Evolutionary conservation across 2,888 invertebrate species (phyloP).

Genomic region (Amblyteles armatorius): DNA sequence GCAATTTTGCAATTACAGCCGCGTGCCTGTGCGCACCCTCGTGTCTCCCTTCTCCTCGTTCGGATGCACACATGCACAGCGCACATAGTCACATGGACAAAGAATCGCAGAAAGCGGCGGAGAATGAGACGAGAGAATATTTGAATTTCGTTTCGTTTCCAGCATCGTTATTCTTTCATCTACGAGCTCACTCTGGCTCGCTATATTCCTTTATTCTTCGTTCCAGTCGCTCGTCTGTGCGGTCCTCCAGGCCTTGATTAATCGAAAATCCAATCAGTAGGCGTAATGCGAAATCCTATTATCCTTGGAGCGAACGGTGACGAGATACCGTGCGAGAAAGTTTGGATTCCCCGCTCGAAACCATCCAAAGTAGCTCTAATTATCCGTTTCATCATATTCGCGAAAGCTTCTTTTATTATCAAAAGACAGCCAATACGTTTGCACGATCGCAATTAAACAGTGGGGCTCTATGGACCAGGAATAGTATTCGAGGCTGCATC

Average conservation of each 20-base stretch:
- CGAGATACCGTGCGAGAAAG: slow-evolving; percentile 45
- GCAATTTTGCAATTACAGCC: slow-evolving; percentile 82
- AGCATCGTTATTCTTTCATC: slow-evolving; percentile 80
- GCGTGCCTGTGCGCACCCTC: slow-evolving; percentile 72
- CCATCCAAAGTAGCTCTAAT: slow-evolving; percentile 51
- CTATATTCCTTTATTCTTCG: slow-evolving; percentile 28
- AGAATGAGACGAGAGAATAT: slow-evolving; percentile 76
- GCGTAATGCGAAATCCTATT: slow-evolving; percentile 66
- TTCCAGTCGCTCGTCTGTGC: slow-evolving; percentile 49
- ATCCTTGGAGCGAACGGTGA: slow-evolving; percentile 38
- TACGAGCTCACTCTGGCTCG: slow-evolving; percentile 57
- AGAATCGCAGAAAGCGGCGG: slow-evolving; percentile 61
- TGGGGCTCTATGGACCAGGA: neutral
- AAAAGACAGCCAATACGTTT: slow-evolving; percentile 31
- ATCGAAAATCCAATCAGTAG: slow-evolving; percentile 80
- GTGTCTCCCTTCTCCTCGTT: slow-evolving; percentile 57
- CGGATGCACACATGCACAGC: slow-evolving; percentile 1
- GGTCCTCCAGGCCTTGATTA: slow-evolving; percentile 72
- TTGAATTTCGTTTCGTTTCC: slow-evolving; percentile 81
- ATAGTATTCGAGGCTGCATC: neutral
- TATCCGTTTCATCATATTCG: slow-evolving; percentile 37
- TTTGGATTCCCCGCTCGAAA: slow-evolving; percentile 50
- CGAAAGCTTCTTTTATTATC: slow-evolving; percentile 18
- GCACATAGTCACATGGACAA: slow-evolving; percentile 38
- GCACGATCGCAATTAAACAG: slow-evolving; percentile 20